Base-by-base conservation (phyloP, 2,113 vertebrate genomes). In the Bos indicus region DNA sequence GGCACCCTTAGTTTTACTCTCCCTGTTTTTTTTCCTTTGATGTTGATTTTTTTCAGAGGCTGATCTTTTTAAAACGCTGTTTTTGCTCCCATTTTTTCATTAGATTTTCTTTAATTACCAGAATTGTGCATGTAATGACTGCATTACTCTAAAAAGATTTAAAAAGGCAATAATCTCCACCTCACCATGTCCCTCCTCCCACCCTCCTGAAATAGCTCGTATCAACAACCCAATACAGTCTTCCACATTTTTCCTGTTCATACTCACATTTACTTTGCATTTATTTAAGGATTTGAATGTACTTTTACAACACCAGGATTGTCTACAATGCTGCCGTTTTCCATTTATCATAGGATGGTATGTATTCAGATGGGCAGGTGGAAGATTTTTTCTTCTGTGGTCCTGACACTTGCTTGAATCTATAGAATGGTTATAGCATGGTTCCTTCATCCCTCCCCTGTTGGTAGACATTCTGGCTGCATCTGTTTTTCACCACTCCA, bases 271-370 rank as follows among this genome's bases (percentile, higher is more conserved):
- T 16, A 21, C 46, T 62, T 91, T 48, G 77, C 33, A 51, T 4
- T n/a, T 17, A 25, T 33, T 40, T 36, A 11, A 19, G 14, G 8
- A 3, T 21, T 60, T 52, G 11, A 25, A 36, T 7, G 10, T 25
- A 23, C 15, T 36, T 62, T 74, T 48, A 16, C 4, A 5, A 36
- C 46, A 5, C 52, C 1, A 6, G n/a, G 25, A 3, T 33, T 30
- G 0, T 21, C 6, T 6, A 10, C 36, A 40, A 5, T 12, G 33
- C 40, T 14, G 21, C 82, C 2, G 0, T 25, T 7, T 23, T 15
- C 26, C 12, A 1, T 36, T 33, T 28, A 7, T 2, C n/a, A 12
- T 3, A 17, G 5, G 1, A 0, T 17, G 8, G 9, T 2, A 6
- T 26, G 25, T 25, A n/a, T 82, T 48, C 48, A 33, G 9, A 33